phyloP scores from a whole-genome alignment of 2,113 vertebrate genomes.

The Oryctolagus cuniculus region mOryCun1.1 NC_091432.1:74578501-74579000 shows the following conservation, averaged over 20 bases:
- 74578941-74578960: background rate
- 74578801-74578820: constrained; percentile 16
- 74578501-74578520: background rate
- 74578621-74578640: constrained; percentile 32
- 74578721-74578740: constrained; percentile 27
- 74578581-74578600: background rate
- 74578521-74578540: background rate
- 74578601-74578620: background rate
- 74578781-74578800: constrained; percentile 51
- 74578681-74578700: background rate
- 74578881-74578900: constrained; percentile 8
- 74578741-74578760: constrained; percentile 45
- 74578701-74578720: constrained; percentile 14
- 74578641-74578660: background rate
- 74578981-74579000: background rate
- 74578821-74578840: constrained; percentile 53
- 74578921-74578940: background rate
- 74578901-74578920: background rate
- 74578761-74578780: constrained; percentile 43
- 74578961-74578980: constrained; percentile 25
- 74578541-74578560: constrained; percentile 28
- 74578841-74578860: background rate
- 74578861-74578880: background rate
- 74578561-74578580: constrained; percentile 2
- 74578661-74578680: background rate